Base-by-base conservation (phyloP, 2,113 vertebrate species). In the Phrynosoma blainvillii region DNA sequence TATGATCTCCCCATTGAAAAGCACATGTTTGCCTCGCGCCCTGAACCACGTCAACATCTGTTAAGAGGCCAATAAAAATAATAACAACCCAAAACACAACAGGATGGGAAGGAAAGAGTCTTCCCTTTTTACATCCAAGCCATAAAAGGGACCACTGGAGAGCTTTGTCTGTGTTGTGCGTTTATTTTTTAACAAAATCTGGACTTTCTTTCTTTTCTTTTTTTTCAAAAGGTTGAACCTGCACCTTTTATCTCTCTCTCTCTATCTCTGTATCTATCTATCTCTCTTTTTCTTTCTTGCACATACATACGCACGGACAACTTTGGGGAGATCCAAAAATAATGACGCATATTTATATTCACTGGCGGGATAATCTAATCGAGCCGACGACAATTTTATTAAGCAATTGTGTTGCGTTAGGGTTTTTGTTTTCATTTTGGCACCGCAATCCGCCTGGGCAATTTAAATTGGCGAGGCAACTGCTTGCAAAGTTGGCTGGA, bases 1-100 rank as follows among this genome's bases (percentile, higher is more conserved):
- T 47, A 7, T 32, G 85, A 84, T 83, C 59, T 74, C 90, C 87
- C 90, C 82, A 85, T 94, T 93, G 84, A 93, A 92, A 93, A 90
- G 92, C 92, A 21, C 91, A n/a, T 88, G 90, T 93, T 96, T 90
- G 84, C 93, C 79, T 85, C 91, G 89, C 78, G 85, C 91, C 94
- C 93, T 1, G 71, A 95, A 94, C 95, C 87, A 89, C 95, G 92
- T 89, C 94, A 93, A 94, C 96, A 96, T 94, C 97, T 96, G 95
- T 94, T 95, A 91, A 90, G 94, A 93, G 93, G 93, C 92, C 92
- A 92, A 94, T 96, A 95, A 96, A 95, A 89, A 94, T 92, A 96
- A 97, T 96, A 95, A 95, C 16, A 96, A 93, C 23, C 85, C 47
- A 47, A 47, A 47, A 47, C 47, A 47, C 47, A 47, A 47, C 47